Evolutionary conservation across 1,140 invertebrate species (phyloP), one percentile per base, ranked within the genome.

Genomic region (Acromyrmex charruanus): DNA sequence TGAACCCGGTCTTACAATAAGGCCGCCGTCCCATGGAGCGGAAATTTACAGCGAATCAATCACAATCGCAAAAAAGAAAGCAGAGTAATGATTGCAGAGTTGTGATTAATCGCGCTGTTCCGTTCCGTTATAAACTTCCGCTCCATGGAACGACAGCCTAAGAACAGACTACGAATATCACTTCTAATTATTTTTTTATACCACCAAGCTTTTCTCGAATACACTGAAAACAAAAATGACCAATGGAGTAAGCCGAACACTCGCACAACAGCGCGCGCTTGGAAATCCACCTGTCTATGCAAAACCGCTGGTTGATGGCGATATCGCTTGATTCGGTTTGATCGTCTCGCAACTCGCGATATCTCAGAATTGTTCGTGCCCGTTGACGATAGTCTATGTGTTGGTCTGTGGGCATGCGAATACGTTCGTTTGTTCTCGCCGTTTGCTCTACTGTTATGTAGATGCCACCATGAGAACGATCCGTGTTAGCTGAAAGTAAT

Each of bases 391-490:
- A 14, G 35, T 14, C 16, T 44, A 9, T 44, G 77, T 77, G 72
- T 74, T 77, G 59, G 69, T 58, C 69, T 59, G 58, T 77, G 84
- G 61, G 65, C 77, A 89, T 77, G 88, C 51, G 61, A 74, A 71
- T 80, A 66, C 66, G 51, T 81, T 71, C 51, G 65, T 71, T 81
- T 35, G 65, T 69, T 39, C 21, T 69, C n/a, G 49, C 68, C 74
- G 49, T 28, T 82, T 44, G 71, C 61, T 35, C 35, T 71, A 1
- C 28, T 81, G 71, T 87, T 90, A 85, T 88, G 89, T 88, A 90
- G 89, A 88, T 86, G 49, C 75, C 69, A 55, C 35, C 31, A 44
- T 65, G 75, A 90, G 75, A 85, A 77, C 5, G 10, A 72, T 87
- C 53, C 84, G 59, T 44, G 66, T 25, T 28, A 91, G 80, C 53